These are phyloP conservation scores for Stichodactyla helianthus DNA, from an alignment of 64 coral and sea anemone species.

Conservation along the genomic window DNA sequence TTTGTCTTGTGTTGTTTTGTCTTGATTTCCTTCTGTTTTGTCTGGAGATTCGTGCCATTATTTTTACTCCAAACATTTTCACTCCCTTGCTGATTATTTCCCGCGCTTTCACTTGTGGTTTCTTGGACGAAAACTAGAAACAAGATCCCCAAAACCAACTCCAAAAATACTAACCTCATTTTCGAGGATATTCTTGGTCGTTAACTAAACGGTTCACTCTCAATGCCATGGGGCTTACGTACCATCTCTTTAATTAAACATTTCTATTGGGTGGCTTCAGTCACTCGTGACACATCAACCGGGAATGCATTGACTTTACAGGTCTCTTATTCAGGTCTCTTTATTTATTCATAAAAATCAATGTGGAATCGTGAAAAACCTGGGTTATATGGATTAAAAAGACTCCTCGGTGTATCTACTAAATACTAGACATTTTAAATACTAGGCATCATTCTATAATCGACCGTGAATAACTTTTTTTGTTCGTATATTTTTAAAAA, in stretches of 20 bases:
- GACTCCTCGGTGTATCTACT: too few species aligned
- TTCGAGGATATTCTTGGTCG: constrained; percentile 12
- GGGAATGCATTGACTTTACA: constrained; percentile 15
- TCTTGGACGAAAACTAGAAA: neutral
- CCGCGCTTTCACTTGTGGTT: neutral
- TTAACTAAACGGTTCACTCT: constrained; percentile 1
- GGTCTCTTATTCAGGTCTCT: neutral
- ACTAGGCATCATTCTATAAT: too few species aligned
- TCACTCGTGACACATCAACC: constrained; percentile 10
- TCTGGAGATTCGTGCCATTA: neutral
- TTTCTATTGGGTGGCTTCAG: constrained; percentile 4
- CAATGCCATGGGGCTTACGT: constrained; percentile 8
- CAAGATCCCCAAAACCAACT: neutral
- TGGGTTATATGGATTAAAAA: neutral
- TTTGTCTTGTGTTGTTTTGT: neutral
- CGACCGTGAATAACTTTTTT: too few species aligned
- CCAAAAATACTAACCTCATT: constrained; percentile 1
- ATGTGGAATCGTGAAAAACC: neutral
- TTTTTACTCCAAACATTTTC: neutral
- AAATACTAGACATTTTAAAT: too few species aligned
- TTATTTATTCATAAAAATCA: constrained; percentile 10
- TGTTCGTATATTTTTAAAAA: too few species aligned
- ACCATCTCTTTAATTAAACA: neutral
- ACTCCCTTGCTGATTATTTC: neutral
- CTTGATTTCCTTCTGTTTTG: neutral